Evolutionary conservation across 2,797 vertebrate genomes (phyloP).

Genomic region (Gymnothorax reevesii): DNA sequence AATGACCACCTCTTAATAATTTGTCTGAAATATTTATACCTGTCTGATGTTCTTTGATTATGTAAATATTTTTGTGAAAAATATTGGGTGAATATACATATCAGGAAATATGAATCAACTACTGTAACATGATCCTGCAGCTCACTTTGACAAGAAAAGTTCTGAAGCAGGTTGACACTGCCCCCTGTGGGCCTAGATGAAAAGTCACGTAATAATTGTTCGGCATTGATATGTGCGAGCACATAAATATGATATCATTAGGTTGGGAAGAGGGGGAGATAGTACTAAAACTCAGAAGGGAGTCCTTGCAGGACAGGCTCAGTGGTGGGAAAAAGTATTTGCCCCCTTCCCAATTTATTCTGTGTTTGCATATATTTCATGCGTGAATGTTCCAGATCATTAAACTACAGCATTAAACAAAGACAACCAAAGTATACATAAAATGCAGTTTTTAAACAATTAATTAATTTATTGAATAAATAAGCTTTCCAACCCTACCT

Average conservation of each 20-base stretch:
- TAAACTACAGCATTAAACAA: too few relatives aligned
- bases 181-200: slow-evolving; percentile 56
- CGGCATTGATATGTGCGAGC: not conserved
- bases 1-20: not conserved
- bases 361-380: too few relatives aligned
- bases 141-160: not conserved
- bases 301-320: not conserved
- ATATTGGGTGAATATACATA: not conserved
- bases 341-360: too few relatives aligned
- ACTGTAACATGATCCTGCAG: not conserved
- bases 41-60: not conserved
- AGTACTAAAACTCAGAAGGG: not conserved
- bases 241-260: not conserved
- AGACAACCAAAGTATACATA: too few relatives aligned
- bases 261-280: not conserved
- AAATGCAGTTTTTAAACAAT: too few relatives aligned
- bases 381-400: too few relatives aligned
- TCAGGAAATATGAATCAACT: not conserved
- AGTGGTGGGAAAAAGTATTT: not conserved
- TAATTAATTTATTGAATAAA: too few relatives aligned
- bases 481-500: too few relatives aligned
- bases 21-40: not conserved
- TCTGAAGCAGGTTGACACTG: slow-evolving; percentile 61
- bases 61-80: not conserved
- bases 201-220: not conserved